phyloP scores from a whole-genome alignment of 2,113 vertebrate genomes.

The Calypte anna region DNA sequence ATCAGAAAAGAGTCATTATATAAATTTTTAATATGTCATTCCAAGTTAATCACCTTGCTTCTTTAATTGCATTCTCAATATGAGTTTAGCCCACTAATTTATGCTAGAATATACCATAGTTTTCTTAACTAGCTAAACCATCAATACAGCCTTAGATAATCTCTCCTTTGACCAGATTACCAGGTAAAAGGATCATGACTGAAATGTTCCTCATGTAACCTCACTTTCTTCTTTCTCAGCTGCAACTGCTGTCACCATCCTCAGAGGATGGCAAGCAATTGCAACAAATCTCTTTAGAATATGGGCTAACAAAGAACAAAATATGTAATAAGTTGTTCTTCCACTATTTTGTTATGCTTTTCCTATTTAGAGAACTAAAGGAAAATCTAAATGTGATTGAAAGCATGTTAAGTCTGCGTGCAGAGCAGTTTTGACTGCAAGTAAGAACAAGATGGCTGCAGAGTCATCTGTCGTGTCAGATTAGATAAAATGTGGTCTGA shows the following conservation, averaged over 20 bases:
- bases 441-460: background rate
- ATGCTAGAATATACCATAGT: background rate
- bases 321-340: background rate
- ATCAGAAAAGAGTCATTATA: background rate
- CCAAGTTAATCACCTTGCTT: slow-evolving; percentile 32
- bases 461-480: background rate
- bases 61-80: slow-evolving; percentile 41
- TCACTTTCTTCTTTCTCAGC: background rate
- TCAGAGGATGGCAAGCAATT: background rate
- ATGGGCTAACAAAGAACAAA: background rate
- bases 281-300: background rate
- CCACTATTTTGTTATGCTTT: background rate
- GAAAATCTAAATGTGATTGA: background rate
- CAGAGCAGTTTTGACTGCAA: background rate
- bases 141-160: background rate
- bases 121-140: background rate
- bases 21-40: background rate
- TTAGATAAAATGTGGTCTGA: background rate
- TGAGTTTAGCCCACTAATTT: slow-evolving; percentile 36
- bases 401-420: background rate
- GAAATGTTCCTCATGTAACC: background rate
- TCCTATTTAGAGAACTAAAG: background rate
- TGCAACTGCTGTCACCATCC: background rate
- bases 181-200: background rate
- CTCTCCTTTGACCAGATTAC: background rate